Conservation (phyloP, 2,113 vertebrate species). For the Thryonomys swinderianus region DNA sequence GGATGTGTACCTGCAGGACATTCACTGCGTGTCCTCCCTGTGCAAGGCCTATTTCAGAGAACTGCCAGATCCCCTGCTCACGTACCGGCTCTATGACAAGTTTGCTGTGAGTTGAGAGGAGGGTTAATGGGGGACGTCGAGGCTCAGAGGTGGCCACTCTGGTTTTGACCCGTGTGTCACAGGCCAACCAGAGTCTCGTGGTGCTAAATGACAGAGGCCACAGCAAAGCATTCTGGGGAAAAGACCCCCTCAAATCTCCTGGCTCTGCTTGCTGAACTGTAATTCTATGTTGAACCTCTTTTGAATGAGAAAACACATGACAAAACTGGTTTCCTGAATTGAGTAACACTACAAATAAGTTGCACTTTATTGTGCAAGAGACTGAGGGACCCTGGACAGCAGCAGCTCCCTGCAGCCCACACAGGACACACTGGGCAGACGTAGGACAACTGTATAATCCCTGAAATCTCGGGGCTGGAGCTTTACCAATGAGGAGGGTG, state of each 20-base stretch:
- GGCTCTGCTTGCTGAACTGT: not conserved
- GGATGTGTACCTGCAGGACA: slow-evolving; percentile 95
- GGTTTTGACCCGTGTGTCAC: not conserved
- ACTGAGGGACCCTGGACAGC: not conserved
- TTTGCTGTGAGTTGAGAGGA: slow-evolving; percentile 91
- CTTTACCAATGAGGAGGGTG: not conserved
- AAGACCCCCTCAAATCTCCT: not conserved
- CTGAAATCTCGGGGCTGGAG: not conserved
- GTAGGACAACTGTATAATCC: accelerated
- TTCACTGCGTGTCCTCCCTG: slow-evolving; percentile 96
- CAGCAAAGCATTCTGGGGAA: not conserved
- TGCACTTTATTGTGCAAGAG: not conserved
- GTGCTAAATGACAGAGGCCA: not conserved
- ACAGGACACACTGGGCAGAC: no score
- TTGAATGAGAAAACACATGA: not conserved
- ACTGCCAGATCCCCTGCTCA: slow-evolving; percentile 96
- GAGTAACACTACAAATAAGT: slow-evolving; percentile 5
- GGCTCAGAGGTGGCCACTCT: not conserved
- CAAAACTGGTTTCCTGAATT: not conserved
- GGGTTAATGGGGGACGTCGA: not conserved
- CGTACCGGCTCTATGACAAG: slow-evolving; percentile 96
- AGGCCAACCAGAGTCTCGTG: not conserved
- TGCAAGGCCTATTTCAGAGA: slow-evolving; percentile 98
- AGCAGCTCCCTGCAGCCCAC: not conserved
- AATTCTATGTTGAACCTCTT: not conserved